Conservation (phyloP, 1,140 invertebrate genomes). For the Musca vetustissima region DNA sequence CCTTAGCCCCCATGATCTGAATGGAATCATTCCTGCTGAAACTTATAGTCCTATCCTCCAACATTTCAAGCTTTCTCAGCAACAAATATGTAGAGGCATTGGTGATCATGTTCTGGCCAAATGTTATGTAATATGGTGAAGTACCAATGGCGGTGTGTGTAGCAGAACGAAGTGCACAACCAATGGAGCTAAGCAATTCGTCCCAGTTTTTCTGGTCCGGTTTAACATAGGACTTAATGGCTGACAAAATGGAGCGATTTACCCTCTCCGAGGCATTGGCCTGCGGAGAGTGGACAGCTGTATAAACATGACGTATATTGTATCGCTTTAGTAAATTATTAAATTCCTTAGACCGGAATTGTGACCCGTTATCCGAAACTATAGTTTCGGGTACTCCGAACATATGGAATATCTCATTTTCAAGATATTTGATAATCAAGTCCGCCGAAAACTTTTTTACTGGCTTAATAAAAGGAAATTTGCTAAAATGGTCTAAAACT, state of each 20-base stretch:
- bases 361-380: constrained; percentile 25
- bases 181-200: neutral
- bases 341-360: constrained; percentile 17
- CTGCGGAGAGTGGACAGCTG: constrained; percentile 10
- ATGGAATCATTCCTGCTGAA: neutral
- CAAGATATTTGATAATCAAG: neutral
- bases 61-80: neutral
- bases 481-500: neutral
- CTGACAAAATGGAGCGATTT: constrained; percentile 8
- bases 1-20: neutral
- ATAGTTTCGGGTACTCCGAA: constrained; percentile 26
- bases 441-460: constrained; percentile 7
- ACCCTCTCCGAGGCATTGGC: constrained; percentile 23
- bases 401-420: neutral
- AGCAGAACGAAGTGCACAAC: neutral
- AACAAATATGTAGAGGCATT: neutral
- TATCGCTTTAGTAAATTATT: constrained; percentile 6
- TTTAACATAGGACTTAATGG: neutral
- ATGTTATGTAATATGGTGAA: constrained; percentile 3
- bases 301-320: constrained; percentile 12
- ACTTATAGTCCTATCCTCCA: neutral
- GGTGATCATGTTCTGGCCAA: constrained; percentile 10
- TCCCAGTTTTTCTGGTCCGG: constrained; percentile 9
- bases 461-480: neutral
- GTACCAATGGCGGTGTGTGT: neutral